Evolutionary conservation across 2,797 vertebrate species (phyloP).

Genomic region (Myotis pilosus): DNA sequence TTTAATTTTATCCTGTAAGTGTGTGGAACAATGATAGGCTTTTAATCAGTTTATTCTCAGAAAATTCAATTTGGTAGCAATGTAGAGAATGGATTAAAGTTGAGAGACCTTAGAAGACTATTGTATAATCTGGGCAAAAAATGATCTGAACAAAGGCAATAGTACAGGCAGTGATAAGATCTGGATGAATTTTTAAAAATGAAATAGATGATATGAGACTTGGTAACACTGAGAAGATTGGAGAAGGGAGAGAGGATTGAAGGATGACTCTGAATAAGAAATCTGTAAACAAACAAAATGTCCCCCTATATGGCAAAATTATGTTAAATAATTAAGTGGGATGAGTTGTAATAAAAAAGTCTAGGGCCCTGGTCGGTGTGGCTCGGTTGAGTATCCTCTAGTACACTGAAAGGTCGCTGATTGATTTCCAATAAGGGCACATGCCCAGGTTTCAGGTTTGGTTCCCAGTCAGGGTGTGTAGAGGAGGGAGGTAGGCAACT

Average conservation of each 20-base stretch:
- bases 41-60: not conserved
- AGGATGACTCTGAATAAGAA: not conserved
- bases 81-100: not conserved
- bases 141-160: not conserved
- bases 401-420: not conserved
- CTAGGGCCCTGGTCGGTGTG: not conserved
- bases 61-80: not conserved
- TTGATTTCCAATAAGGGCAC: not conserved
- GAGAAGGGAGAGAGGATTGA: not conserved
- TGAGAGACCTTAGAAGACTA: not conserved
- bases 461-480: not conserved
- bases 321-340: not conserved
- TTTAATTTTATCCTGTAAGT: not conserved
- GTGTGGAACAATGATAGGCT: not conserved
- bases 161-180: not conserved
- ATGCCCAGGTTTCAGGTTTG: not conserved
- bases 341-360: not conserved
- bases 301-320: not conserved
- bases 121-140: not conserved
- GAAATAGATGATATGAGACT: not conserved
- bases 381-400: not conserved
- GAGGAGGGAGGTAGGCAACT: not conserved
- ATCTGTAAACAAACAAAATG: not conserved
- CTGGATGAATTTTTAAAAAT: not conserved
- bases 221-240: not conserved